Percentiles rank a stretch among this genome's conserved stretches.
Conservation (phyloP, 2,888 invertebrate species). For the Crematogaster levior region DNA sequence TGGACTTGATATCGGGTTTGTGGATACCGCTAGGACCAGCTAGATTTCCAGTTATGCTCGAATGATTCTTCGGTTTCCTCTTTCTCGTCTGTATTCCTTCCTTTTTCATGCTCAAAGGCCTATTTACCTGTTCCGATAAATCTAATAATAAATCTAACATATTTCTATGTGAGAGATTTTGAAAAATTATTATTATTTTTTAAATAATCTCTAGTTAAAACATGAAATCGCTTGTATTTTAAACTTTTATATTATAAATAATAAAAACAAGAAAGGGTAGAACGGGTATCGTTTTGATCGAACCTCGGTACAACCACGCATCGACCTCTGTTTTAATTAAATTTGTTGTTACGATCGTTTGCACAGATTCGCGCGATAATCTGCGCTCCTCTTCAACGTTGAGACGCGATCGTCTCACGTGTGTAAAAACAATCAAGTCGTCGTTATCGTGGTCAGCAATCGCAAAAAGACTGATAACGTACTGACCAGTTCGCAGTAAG, state of each 20-base stretch:
- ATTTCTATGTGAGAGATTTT: not conserved
- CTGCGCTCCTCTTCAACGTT: slow-evolving; percentile 38
- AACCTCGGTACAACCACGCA: not conserved
- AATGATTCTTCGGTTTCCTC: slow-evolving; percentile 92
- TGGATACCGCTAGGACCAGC: slow-evolving; percentile 80
- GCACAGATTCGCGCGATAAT: slow-evolving; percentile 56
- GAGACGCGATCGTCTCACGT: slow-evolving; percentile 52
- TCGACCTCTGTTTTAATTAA: slow-evolving; percentile 59
- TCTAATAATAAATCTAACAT: no score
- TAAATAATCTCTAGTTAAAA: not conserved
- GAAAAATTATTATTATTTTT: not conserved
- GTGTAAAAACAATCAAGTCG: slow-evolving; percentile 57
- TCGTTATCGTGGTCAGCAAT: slow-evolving; percentile 50
- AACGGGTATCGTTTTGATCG: not conserved
- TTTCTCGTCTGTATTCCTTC: slow-evolving; percentile 99
- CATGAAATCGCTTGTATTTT: not conserved
- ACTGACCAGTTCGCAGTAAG: slow-evolving; percentile 60
- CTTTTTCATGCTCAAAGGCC: slow-evolving; percentile 99
- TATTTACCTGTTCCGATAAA: slow-evolving; percentile 90
- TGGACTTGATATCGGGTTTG: slow-evolving; percentile 84
- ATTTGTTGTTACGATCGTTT: slow-evolving; percentile 51
- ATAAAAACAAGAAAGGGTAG: not conserved
- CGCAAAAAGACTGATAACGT: slow-evolving; percentile 59
- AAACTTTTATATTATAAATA: not conserved
- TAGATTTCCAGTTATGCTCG: slow-evolving; percentile 76